Evolutionary conservation across 2,888 invertebrate species (phyloP).

Genomic region (Lasioglossum marginatum): DNA sequence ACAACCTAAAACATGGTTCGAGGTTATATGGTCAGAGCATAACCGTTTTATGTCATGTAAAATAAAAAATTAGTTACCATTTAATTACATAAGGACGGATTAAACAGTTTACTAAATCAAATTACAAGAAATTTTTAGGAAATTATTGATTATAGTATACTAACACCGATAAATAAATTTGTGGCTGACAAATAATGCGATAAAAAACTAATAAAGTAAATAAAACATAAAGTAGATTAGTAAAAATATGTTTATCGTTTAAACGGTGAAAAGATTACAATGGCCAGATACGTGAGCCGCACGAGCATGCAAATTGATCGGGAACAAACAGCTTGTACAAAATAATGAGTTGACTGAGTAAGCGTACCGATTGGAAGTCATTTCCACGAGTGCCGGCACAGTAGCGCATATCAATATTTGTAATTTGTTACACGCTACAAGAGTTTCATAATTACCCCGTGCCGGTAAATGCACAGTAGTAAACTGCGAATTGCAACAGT

Average conservation of each 20-base stretch:
- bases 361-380: neutral
- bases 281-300: neutral
- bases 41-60: neutral
- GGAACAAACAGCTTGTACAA: neutral
- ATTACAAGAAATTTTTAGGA: neutral
- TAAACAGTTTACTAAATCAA: neutral
- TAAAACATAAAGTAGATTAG: neutral
- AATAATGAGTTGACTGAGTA: neutral
- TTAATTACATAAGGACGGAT: neutral
- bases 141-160: neutral
- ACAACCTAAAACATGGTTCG: neutral
- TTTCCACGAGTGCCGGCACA: neutral
- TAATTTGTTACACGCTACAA: neutral
- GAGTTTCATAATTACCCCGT: slow-evolving; percentile 11
- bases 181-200: neutral
- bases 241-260: neutral
- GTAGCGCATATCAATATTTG: neutral
- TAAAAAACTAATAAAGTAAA: no score
- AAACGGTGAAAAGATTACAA: neutral
- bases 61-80: neutral
- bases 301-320: neutral
- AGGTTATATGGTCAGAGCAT: neutral
- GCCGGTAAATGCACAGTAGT: neutral
- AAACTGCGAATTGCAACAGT: neutral
- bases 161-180: no score